Evolutionary conservation across 1,140 invertebrate species (phyloP).

Genomic region (Cyclargus thomasi): DNA sequence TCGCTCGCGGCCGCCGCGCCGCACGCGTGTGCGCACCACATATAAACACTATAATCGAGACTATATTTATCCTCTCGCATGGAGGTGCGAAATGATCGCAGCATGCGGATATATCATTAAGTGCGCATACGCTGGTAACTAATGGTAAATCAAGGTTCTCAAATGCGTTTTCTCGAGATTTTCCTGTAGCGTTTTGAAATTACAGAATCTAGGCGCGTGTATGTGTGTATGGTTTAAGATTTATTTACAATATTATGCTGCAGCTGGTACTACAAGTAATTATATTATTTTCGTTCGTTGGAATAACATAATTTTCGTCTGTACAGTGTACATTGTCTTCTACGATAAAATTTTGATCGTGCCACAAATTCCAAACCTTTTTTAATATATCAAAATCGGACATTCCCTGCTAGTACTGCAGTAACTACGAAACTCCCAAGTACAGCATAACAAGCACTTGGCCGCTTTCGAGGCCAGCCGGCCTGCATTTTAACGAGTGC

Average conservation of each 20-base stretch:
- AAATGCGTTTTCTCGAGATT: neutral
- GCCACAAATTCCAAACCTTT: too few relatives aligned
- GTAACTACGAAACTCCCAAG: neutral
- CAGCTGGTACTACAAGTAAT: too few relatives aligned
- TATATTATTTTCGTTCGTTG: too few relatives aligned
- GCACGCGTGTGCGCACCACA: conserved; percentile 58
- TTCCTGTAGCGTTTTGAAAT: too few relatives aligned
- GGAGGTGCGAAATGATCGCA: conserved; percentile 57
- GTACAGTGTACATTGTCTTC: too few relatives aligned
- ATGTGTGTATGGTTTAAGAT: too few relatives aligned
- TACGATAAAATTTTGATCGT: too few relatives aligned
- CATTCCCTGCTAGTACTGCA: neutral
- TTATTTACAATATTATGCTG: too few relatives aligned
- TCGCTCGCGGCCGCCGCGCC: conserved; percentile 38
- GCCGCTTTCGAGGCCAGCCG: neutral
- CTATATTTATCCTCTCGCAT: conserved; percentile 68
- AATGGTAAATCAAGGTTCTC: neutral
- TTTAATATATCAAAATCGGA: too few relatives aligned
- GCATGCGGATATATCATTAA: conserved; percentile 4
- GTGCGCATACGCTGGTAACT: neutral
- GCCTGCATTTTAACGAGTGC: neutral
- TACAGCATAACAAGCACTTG: neutral
- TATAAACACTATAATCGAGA: conserved; percentile 52
- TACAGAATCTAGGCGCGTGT: too few relatives aligned
- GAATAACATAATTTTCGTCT: too few relatives aligned